Percentiles rank a stretch among this genome's conserved stretches.
Conservation (phyloP, 1,140 invertebrate species). For the Heliothis virescens region DNA sequence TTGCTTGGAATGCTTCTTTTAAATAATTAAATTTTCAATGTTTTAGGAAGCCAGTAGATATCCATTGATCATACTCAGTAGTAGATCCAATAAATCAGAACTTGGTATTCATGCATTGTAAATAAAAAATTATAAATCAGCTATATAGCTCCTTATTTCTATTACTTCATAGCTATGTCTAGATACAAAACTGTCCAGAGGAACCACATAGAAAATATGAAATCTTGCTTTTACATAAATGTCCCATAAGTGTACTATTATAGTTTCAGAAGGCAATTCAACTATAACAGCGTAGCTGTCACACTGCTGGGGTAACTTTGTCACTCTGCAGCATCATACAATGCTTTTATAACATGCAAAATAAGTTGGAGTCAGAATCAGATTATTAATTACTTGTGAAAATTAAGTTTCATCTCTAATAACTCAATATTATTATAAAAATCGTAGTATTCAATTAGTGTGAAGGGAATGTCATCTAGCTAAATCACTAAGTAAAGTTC, state of each 20-base stretch:
- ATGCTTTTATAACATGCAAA: background rate
- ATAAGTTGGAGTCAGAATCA: no score
- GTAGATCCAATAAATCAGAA: background rate
- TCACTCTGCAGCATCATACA: conserved; percentile 35
- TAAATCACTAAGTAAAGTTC: no score
- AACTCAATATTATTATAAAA: no score
- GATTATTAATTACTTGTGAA: no score
- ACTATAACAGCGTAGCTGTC: conserved; percentile 44
- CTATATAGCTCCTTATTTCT: conserved; percentile 15
- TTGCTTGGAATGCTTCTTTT: conserved; percentile 40
- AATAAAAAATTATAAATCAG: conserved; percentile 8
- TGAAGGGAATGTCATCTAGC: no score
- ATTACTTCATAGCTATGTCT: conserved; percentile 23
- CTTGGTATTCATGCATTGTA: conserved; percentile 8
- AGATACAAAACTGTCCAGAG: conserved; percentile 39
- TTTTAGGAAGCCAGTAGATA: background rate
- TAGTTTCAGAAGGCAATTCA: conserved; percentile 45
- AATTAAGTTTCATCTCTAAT: no score
- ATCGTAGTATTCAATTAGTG: no score
- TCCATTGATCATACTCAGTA: background rate
- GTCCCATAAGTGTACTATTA: conserved; percentile 40
- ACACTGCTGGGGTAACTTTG: background rate
- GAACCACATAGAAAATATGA: conserved; percentile 43
- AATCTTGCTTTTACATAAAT: conserved; percentile 27
- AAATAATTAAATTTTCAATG: background rate